Conservation (phyloP, 2,888 invertebrate species). For the Nymphalis polychloros region DNA sequence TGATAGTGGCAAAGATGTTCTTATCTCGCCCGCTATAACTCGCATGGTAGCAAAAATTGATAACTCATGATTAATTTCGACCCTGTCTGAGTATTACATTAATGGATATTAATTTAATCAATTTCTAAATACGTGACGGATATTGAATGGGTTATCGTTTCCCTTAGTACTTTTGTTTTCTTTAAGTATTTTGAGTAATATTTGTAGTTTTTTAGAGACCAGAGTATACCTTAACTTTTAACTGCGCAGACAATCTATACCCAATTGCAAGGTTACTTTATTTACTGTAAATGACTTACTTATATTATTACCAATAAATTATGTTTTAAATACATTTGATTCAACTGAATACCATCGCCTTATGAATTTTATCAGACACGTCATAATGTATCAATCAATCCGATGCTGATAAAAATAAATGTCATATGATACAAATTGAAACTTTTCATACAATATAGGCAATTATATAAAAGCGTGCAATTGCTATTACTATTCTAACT, state of each 20-base stretch:
- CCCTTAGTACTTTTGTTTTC: no score
- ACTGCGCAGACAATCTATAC: no score
- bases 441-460: not conserved
- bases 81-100: not conserved
- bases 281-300: no score
- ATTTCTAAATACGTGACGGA: not conserved
- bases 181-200: no score
- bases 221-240: no score
- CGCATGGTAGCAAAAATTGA: slow-evolving; percentile 72
- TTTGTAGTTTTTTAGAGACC: no score
- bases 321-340: no score
- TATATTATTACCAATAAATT: no score
- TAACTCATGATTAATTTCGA: slow-evolving; percentile 49
- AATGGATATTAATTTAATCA: no score
- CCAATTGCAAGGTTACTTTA: no score
- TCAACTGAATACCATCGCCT: not conserved
- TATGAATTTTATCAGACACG: slow-evolving; percentile 3
- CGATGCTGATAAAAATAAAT: slow-evolving; percentile 3
- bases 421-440: not conserved
- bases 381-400: not conserved
- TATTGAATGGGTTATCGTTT: no score
- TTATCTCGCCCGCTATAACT: slow-evolving; percentile 66
- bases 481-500: no score
- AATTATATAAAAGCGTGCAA: not conserved
- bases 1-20: slow-evolving; percentile 73